Base-by-base conservation (phyloP, 2,113 vertebrate species). In the Cathartes aura region DNA sequence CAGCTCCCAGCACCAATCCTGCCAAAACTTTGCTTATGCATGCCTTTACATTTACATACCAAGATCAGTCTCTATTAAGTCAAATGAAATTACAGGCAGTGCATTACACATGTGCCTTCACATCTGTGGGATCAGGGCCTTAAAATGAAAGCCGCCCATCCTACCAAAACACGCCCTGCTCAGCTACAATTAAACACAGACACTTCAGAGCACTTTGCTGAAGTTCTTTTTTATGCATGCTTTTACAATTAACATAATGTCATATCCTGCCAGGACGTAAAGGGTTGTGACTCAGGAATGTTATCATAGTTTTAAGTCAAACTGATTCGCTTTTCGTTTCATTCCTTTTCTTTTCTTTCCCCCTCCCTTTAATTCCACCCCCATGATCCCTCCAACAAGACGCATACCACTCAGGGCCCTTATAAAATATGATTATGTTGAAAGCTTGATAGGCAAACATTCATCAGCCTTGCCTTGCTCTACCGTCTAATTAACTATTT, bases 201-300 rank as follows among this genome's bases (percentile, higher is more conserved):
- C 89, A 87, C 88, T 88, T 78, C 71, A 82, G 92, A 97, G 93
- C 82, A 56, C 48, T 20, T 94, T 0, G 3, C 88, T 73, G 5
- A 30, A 85, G 93, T 82, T 48, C 52, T 36, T 80, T 76, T 75
- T 42, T 64, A 97, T 93, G 95, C 95, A 90, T 96, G 91, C 94
- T 96, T 97, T 74, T 93, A 83, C 86, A 93, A 97, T 95, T 95
- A 97, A 59, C 75, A 90, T 85, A 87, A 88, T 81, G 68, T 76
- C 87, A 91, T 58, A 90, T 82, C 82, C 88, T 90, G 72, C 70
- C 91, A 95, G 90, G 59, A 78, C 1, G 3, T n/a, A 56, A 56
- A 84, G 92, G 81, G 71, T 72, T 79, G 58, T 82, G 91, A 94
- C 90, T 96, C 89, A 94, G 80, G 87, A 93, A 92, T 78, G 93